Evolutionary conservation across 2,888 invertebrate species (phyloP).

Genomic region (Erebia epiphron): DNA sequence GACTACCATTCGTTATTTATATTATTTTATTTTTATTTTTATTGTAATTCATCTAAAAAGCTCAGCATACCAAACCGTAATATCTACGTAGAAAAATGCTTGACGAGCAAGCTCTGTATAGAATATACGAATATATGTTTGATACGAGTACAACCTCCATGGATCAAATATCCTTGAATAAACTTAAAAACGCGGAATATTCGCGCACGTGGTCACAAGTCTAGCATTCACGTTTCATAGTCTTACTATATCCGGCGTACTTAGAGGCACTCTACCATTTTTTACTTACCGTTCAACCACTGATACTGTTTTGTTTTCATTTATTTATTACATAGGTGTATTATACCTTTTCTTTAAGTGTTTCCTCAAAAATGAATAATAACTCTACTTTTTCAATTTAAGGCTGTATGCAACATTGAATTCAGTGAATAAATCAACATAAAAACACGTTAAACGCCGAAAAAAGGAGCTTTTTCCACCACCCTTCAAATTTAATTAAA

Average conservation of each 20-base stretch:
- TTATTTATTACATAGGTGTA: too few species aligned
- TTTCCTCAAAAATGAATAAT: too few species aligned
- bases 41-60: too few species aligned
- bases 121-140: not conserved
- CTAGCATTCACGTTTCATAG: not conserved
- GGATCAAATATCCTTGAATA: not conserved
- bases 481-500: slow-evolving; percentile 19
- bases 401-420: not conserved
- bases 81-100: too few species aligned
- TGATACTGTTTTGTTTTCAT: not conserved
- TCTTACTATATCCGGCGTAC: not conserved
- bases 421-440: slow-evolving; percentile 5
- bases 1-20: too few species aligned
- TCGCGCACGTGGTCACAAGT: not conserved
- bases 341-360: too few species aligned
- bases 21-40: too few species aligned
- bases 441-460: not conserved
- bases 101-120: too few species aligned
- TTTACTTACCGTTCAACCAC: slow-evolving; percentile 1
- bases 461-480: not conserved
- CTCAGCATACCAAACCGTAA: too few species aligned
- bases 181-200: not conserved
- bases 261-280: not conserved
- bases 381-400: not conserved
- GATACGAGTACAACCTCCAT: not conserved